These are phyloP conservation scores for Catocala sponsa DNA, from an alignment of 2,888 invertebrate species.

Conservation along the genomic window DNA sequence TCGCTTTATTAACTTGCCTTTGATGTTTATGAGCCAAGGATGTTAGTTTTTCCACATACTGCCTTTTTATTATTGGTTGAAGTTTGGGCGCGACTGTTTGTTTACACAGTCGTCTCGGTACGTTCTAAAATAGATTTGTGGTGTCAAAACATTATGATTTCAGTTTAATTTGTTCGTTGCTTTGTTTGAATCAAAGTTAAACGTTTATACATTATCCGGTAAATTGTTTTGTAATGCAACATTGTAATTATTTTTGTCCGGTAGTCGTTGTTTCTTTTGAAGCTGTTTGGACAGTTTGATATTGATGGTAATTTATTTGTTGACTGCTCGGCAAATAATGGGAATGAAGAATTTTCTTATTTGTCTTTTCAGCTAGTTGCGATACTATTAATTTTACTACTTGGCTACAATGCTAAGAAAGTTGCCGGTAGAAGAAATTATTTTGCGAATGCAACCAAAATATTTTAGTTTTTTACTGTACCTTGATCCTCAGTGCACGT, in stretches of 20 bases:
- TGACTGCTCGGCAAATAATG: no score
- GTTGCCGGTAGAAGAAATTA: no score
- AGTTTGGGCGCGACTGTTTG: conserved; percentile 85
- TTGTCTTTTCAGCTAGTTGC: no score
- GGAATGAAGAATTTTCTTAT: no score
- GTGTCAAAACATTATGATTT: conserved; percentile 83
- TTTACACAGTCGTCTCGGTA: conserved; percentile 80
- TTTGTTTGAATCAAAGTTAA: conserved; percentile 26
- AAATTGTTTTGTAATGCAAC: neutral
- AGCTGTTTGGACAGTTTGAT: no score
- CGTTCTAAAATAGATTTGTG: conserved; percentile 84
- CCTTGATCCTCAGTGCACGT: no score
- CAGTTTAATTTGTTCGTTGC: conserved; percentile 69
- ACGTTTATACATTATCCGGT: neutral
- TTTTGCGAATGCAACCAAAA: no score
- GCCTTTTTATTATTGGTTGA: conserved; percentile 87
- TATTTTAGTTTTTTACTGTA: no score
- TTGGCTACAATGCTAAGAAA: no score
- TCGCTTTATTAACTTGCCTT: conserved; percentile 82
- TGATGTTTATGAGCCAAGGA: conserved; percentile 84
- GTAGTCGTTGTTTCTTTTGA: neutral
- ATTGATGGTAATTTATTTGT: no score
- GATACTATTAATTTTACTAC: no score
- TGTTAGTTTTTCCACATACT: conserved; percentile 88
- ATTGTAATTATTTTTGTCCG: no score